Base-by-base conservation (phyloP, 2,113 vertebrate species). In the Clarias gariepinus region DNA sequence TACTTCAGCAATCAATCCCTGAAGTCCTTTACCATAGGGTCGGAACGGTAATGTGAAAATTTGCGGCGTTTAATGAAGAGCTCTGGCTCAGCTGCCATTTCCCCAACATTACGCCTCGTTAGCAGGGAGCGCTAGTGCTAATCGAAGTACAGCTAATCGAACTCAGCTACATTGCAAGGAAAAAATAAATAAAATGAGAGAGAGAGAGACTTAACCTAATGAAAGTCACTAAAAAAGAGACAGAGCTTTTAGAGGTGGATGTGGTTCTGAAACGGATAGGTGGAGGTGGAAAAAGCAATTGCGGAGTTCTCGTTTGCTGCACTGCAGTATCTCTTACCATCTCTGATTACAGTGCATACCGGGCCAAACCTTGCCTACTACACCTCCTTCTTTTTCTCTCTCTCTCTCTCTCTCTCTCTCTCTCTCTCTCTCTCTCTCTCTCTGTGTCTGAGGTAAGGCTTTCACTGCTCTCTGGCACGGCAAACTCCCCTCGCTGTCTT, bases 141-240 rank as follows among this genome's bases (percentile, higher is more conserved):
- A 93, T 91, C 85, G 91, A 92, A 92, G 79, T 63, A 84, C 89
- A 73, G 85, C 91, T 91, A 92, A 93, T 92, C 92, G 89, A 92
- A 90, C 90, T 92, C 91, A 91, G 91, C 89, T 93, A 91, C 91
- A 87, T 90, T 92, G 90, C 86, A 87, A 66, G 11, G 19, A 13
- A 1, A 30, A 3, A 10, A n/a, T n/a, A n/a, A 28, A 64, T 4
- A 64, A 61, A n/a, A 3, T 36, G 33, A 36, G 33, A 47, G 28
- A 71, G 13, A 58, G 60, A 55, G 76, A 83, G 68, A 76, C 57
- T 60, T 47, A 47, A 47, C n/a, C 41, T 86, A 23, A 58, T 80
- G 21, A 86, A 86, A 84, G 84, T 86, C 81, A 78, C 57, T 60
- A 52, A 71, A 52, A 63, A 81, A 76, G 60, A 91, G 88, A 86